Evolutionary conservation across 2,888 invertebrate species (phyloP).

Genomic region (Myopa tessellatipennis): DNA sequence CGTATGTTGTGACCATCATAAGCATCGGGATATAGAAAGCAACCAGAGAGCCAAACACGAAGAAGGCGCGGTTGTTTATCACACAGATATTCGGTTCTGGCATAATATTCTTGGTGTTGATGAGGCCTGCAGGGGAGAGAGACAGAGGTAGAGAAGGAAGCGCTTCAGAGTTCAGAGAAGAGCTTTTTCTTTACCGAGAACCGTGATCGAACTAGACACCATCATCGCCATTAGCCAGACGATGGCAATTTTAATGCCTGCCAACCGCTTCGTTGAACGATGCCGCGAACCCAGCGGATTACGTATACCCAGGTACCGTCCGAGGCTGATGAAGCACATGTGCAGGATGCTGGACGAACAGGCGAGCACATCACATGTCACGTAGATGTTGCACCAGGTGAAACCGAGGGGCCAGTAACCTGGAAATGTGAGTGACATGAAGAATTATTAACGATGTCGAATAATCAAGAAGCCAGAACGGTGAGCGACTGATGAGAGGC

Average conservation of each 20-base stretch:
- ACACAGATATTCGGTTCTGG: slow-evolving; percentile 80
- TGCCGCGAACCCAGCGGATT: slow-evolving; percentile 89
- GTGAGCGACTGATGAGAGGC: neutral
- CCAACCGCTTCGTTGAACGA: slow-evolving; percentile 84
- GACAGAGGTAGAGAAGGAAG: neutral
- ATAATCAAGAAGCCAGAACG: neutral
- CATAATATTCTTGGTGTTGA: slow-evolving; percentile 83
- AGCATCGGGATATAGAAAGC: slow-evolving; percentile 96
- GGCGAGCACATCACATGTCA: slow-evolving; percentile 94
- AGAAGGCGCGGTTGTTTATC: slow-evolving; percentile 86
- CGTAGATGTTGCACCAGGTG: slow-evolving; percentile 93
- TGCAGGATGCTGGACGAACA: slow-evolving; percentile 97
- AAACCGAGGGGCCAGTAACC: slow-evolving; percentile 94
- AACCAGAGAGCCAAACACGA: slow-evolving; percentile 91
- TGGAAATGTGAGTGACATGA: slow-evolving; percentile 65
- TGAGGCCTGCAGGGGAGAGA: slow-evolving; percentile 72
- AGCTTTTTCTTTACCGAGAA: slow-evolving; percentile 78
- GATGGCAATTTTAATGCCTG: slow-evolving; percentile 87
- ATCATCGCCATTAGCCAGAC: slow-evolving; percentile 93
- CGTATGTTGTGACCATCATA: slow-evolving; percentile 93
- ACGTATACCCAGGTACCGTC: slow-evolving; percentile 87
- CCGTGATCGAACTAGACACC: slow-evolving; percentile 87
- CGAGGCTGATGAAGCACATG: slow-evolving; percentile 90
- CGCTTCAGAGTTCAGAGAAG: too few relatives aligned
- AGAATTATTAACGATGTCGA: neutral